Percentiles rank a stretch among this genome's conserved stretches.
Conservation (phyloP, 2,113 vertebrate genomes). For the Vidua macroura region DNA sequence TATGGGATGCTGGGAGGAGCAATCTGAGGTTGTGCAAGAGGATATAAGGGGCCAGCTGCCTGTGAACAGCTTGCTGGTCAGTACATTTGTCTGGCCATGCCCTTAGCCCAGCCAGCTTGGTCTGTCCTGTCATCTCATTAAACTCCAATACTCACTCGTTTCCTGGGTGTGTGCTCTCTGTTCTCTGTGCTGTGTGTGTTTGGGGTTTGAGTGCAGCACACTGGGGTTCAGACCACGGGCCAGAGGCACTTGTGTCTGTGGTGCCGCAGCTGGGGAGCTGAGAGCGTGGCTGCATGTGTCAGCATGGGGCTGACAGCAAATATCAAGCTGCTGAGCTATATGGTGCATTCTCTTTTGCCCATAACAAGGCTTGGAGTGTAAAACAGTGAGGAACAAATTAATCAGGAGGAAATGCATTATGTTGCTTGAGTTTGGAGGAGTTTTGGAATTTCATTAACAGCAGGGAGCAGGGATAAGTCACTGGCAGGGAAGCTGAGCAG, state of each 20-base stretch:
- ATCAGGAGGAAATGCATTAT: not conserved
- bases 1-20: not conserved
- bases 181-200: not conserved
- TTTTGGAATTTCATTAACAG: not conserved
- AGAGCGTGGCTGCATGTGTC: fast-evolving
- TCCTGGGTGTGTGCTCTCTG: not conserved
- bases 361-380: not conserved
- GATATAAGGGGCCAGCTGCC: not conserved
- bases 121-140: not conserved
- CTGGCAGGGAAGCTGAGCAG: not conserved
- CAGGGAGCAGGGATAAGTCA: not conserved
- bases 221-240: not conserved
- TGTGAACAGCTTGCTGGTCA: not conserved
- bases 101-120: not conserved
- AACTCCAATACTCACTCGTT: not conserved
- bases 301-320: not conserved
- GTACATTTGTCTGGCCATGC: not conserved
- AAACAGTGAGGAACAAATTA: not conserved
- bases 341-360: not conserved
- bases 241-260: not conserved
- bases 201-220: not conserved
- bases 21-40: not conserved
- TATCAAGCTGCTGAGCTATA: not conserved
- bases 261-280: fast-evolving
- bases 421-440: not conserved